Base-by-base conservation (phyloP, 2,888 invertebrate genomes). In the Azorinus chamasolen region DNA sequence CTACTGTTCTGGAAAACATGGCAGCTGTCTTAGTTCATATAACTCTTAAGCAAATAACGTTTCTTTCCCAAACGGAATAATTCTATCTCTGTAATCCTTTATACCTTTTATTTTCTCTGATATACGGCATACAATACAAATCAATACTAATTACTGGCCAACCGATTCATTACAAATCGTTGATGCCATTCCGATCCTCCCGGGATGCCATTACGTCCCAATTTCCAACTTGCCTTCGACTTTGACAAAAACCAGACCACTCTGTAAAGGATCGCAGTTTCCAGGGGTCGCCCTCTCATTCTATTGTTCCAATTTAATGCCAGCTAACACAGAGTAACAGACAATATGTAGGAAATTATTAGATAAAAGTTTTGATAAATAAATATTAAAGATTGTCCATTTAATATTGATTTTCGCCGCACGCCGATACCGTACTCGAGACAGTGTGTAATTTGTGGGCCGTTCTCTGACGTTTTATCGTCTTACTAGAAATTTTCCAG, bases 321-420 rank as follows among this genome's bases (percentile, higher is more conserved):
- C 65, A 75, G 75, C 79, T 80, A 86, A 86, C 85, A 80, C 85
- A 86, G 83, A 82, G 76, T 81, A 86, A 85, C 85, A 86, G 85
- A 84, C 86, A 79, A 78, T 79, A 80, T 79, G 79, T 77, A 71
- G 85, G 61, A 78, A 85, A 81, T 84, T 87, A 87, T 88, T 87
- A 84, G 84, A 89, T 88, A 85, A 87, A 75, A 83, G 69, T 83
- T 83, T 81, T 81, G 84, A 86, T 88, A 87, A 86, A 84, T 84
- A 86, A 83, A 86, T 87, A 85, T 86, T 79, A 79, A 79, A 84
- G 83, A 85, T 85, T 85, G 77, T 76, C 71, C 79, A 54, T 59
- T 71, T 70, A 48, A 16, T 43, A 71, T 68, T 55, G 68, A 68
- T 64, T 48, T 46, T 37, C 37, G 12, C 37, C 39, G 37, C 24